phyloP scores from a whole-genome alignment of 1,140 invertebrate genomes.

The Venturia canescens region DNA sequence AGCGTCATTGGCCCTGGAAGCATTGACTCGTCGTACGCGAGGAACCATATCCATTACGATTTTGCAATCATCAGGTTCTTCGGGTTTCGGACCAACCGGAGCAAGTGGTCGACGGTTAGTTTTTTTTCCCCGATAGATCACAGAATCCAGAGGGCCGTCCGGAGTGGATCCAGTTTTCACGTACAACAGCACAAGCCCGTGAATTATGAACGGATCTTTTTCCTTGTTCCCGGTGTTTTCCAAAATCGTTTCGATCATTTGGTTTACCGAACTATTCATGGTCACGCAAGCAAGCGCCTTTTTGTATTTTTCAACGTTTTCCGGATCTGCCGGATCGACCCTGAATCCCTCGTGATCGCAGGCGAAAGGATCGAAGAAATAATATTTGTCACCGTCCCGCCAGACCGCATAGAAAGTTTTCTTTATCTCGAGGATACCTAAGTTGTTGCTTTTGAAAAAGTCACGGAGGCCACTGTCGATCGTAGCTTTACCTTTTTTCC shows the following conservation, averaged over 20 bases:
- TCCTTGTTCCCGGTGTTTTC: constrained; percentile 67
- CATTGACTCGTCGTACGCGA: constrained; percentile 51
- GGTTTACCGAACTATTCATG: constrained; percentile 69
- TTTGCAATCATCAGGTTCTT: constrained; percentile 39
- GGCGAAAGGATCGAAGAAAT: constrained; percentile 70
- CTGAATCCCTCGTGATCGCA: constrained; percentile 70
- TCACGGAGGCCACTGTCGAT: constrained; percentile 61
- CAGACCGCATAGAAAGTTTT: constrained; percentile 70
- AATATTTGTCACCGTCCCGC: constrained; percentile 68
- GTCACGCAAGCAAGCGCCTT: constrained; percentile 63
- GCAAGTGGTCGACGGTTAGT: constrained; percentile 63
- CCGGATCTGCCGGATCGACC: constrained; percentile 50
- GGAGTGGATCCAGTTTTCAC: constrained; percentile 60
- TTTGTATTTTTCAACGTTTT: constrained; percentile 53
- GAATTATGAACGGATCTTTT: constrained; percentile 68
- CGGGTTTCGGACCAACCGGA: not conserved
- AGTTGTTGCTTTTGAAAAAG: constrained; percentile 61
- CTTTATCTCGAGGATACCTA: constrained; percentile 69
- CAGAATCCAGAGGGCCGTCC: constrained; percentile 56
- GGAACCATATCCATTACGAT: constrained; percentile 55
- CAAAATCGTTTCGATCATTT: constrained; percentile 65
- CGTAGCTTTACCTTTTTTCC: constrained; percentile 58
- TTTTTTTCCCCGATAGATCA: constrained; percentile 68
- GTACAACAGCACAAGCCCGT: constrained; percentile 67
- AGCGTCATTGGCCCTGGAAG: constrained; percentile 47